These are phyloP conservation scores for Sinocyclocheilus anophthalmus DNA, from an alignment of 2,113 vertebrate species.

Conservation along the genomic window DNA sequence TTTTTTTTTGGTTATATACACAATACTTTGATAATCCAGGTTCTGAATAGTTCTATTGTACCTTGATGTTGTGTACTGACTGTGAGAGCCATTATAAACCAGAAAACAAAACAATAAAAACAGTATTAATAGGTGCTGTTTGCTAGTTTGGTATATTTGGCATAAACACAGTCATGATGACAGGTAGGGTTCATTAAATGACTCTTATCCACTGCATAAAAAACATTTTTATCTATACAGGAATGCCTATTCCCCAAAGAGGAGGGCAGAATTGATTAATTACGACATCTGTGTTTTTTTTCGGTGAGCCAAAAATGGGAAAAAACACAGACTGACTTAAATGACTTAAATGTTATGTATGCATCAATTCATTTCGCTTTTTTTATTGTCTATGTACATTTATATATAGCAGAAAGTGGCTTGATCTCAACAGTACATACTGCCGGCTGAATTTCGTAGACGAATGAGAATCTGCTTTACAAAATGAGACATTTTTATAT, in stretches of 20 bases:
- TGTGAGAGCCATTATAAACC: slow-evolving; percentile 60
- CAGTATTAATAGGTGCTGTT: slow-evolving; percentile 55
- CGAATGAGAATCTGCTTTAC: slow-evolving; percentile 1
- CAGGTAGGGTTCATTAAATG: slow-evolving; percentile 45
- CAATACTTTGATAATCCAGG: slow-evolving; percentile 67
- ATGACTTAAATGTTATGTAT: slow-evolving; percentile 18
- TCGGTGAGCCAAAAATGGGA: neutral
- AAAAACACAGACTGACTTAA: slow-evolving; percentile 22
- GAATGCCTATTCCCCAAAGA: slow-evolving; percentile 61
- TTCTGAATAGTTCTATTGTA: slow-evolving; percentile 68
- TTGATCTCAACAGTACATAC: slow-evolving; percentile 8
- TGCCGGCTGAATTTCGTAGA: neutral
- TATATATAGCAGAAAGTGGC: slow-evolving; percentile 56
- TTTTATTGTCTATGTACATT: slow-evolving; percentile 45
- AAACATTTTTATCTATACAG: slow-evolving; percentile 52
- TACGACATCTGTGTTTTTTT: slow-evolving; percentile 2
- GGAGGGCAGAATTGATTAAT: slow-evolving; percentile 1
- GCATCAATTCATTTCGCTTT: slow-evolving; percentile 61
- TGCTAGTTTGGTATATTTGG: slow-evolving; percentile 66
- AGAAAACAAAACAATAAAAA: slow-evolving; percentile 55
- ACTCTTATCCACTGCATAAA: slow-evolving; percentile 27
- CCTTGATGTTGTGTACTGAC: slow-evolving; percentile 67
- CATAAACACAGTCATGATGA: slow-evolving; percentile 58
- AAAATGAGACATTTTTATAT: neutral
- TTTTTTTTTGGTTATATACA: too few species aligned